These are phyloP conservation scores for Vanessa atalanta DNA, from an alignment of 1,140 invertebrate species.

Conservation along the genomic window DNA sequence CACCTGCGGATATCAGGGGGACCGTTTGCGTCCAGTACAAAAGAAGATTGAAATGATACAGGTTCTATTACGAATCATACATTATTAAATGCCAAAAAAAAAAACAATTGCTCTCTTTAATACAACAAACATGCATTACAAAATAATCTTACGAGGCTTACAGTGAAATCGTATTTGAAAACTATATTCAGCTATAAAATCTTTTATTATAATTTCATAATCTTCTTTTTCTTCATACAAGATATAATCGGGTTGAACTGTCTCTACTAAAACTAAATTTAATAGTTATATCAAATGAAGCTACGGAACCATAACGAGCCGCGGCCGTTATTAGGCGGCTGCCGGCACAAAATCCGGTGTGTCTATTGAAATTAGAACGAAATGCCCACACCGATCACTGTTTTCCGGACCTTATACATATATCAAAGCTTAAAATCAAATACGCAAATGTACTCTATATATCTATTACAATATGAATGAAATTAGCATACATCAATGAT, in stretches of 20 bases:
- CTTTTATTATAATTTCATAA: not conserved
- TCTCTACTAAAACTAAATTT: not conserved
- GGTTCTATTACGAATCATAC: constrained; percentile 34
- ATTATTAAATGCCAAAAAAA: not conserved
- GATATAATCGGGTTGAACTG: not conserved
- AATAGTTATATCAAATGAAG: constrained; percentile 19
- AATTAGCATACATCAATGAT: not conserved
- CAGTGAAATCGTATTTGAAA: no score
- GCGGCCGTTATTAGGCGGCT: constrained; percentile 30
- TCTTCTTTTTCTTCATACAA: not conserved
- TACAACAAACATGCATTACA: no score
- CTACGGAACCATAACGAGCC: constrained; percentile 20
- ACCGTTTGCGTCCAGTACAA: constrained; percentile 34
- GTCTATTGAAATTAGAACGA: constrained; percentile 49
- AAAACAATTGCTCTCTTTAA: not conserved
- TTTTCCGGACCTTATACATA: constrained; percentile 38
- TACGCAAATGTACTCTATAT: constrained; percentile 4
- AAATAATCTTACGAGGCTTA: no score
- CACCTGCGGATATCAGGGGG: constrained; percentile 67
- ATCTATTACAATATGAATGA: not conserved
- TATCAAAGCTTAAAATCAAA: constrained; percentile 2
- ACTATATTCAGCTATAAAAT: no score
- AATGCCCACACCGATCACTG: constrained; percentile 40
- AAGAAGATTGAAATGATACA: not conserved
- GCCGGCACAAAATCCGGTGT: constrained; percentile 40